Conservation (phyloP, 2,888 invertebrate species). For the Spicauda simplicius region DNA sequence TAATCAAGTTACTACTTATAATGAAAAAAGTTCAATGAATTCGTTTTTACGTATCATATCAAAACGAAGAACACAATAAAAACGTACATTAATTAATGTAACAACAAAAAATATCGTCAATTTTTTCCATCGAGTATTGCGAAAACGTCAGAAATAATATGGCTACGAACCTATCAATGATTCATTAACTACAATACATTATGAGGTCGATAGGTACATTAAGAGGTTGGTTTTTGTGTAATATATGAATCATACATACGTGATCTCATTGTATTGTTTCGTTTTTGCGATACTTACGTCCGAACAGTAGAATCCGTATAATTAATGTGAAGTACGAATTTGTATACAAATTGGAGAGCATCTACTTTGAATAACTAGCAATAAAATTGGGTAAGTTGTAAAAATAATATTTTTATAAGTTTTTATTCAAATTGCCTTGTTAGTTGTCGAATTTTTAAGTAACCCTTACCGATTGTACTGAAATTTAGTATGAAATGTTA, state of each 20-base stretch:
- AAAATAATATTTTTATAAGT: too few species aligned
- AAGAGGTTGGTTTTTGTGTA: constrained; percentile 30
- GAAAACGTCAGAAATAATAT: constrained; percentile 29
- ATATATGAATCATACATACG: constrained; percentile 33
- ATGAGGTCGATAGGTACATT: constrained; percentile 30
- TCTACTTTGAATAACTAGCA: constrained; percentile 2
- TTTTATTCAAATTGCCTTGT: too few species aligned
- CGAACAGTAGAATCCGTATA: constrained; percentile 21
- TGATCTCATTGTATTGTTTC: constrained; percentile 35
- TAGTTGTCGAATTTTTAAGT: too few species aligned
- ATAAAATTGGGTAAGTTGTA: too few species aligned
- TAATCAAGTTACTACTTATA: too few species aligned
- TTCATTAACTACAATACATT: constrained; percentile 34
- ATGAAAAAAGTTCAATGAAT: too few species aligned
- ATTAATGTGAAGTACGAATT: constrained; percentile 31
- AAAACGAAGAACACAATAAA: background rate
- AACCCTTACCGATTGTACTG: too few species aligned
- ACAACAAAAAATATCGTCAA: background rate
- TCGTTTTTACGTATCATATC: too few species aligned
- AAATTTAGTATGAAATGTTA: too few species aligned
- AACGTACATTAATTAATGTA: background rate
- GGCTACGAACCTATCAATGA: constrained; percentile 26
- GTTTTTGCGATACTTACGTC: constrained; percentile 24
- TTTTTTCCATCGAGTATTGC: constrained; percentile 7
- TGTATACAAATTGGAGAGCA: constrained; percentile 22